These are phyloP conservation scores for Cyrtonyx montezumae DNA, from an alignment of 2,113 vertebrate species.

Conservation along the genomic window DNA sequence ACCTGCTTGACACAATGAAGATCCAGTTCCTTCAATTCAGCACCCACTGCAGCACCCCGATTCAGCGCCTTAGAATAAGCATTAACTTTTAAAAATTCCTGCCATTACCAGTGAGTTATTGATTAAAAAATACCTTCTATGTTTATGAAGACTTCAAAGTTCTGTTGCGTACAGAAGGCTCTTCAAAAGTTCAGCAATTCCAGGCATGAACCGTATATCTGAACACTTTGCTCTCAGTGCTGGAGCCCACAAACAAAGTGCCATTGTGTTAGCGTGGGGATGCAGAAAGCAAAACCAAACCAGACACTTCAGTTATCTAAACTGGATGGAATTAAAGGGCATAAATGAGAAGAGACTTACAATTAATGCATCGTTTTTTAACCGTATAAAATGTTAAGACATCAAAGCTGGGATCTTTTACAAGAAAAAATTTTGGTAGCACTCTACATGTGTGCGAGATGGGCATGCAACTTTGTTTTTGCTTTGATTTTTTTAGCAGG, in stretches of 20 bases:
- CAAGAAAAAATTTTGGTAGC: not conserved
- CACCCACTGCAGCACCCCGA: not conserved
- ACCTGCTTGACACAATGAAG: not conserved
- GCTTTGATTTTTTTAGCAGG: slow-evolving; percentile 9
- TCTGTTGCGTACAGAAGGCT: not conserved
- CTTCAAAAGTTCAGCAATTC: not conserved
- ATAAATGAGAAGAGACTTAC: not conserved
- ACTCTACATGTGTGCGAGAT: not conserved
- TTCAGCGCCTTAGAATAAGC: not conserved
- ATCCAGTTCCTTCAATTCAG: not conserved
- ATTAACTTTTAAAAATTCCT: not conserved
- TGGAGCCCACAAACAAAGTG: not conserved
- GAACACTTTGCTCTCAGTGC: not conserved
- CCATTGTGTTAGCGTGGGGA: not conserved
- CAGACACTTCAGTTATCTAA: not conserved
- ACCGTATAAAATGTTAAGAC: not conserved
- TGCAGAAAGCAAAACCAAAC: not conserved
- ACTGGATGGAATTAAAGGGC: not conserved
- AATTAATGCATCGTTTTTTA: not conserved
- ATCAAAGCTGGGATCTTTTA: not conserved
- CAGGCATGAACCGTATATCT: not conserved
- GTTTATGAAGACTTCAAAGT: not conserved
- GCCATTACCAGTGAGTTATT: not conserved
- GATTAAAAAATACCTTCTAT: not conserved
- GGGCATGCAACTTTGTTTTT: not conserved